Percentiles rank a stretch among this genome's conserved stretches.
Conservation (phyloP, 2,888 invertebrate genomes). For the Eudemis profundana region DNA sequence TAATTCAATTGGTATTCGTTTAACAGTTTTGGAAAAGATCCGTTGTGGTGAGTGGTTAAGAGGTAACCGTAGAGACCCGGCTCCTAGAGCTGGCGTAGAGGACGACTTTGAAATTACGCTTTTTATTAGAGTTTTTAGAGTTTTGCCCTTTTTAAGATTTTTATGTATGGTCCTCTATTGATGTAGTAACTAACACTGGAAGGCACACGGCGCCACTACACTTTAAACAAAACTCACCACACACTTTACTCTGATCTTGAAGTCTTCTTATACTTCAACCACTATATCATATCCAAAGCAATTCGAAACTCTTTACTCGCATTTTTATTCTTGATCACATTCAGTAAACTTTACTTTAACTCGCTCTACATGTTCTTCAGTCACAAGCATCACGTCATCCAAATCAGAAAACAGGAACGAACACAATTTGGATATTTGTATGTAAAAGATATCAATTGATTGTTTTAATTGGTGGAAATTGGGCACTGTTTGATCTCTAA, state of each 20-base stretch:
- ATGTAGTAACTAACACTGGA: constrained; percentile 26
- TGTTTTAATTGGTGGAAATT: constrained; percentile 17
- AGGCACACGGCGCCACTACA: constrained; percentile 36
- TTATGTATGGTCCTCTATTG: constrained; percentile 52
- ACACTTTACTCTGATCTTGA: constrained; percentile 21
- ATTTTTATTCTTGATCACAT: constrained; percentile 21
- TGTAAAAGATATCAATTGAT: constrained; percentile 17
- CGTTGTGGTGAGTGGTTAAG: constrained; percentile 82
- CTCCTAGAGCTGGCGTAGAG: constrained; percentile 71
- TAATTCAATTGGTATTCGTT: constrained; percentile 72
- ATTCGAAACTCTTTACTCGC: constrained; percentile 11
- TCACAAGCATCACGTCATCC: constrained; percentile 26
- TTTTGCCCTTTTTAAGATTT: constrained; percentile 59
- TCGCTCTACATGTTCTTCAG: constrained; percentile 33
- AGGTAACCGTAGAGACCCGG: constrained; percentile 76
- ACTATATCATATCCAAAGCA: constrained; percentile 17
- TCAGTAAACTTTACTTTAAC: constrained; percentile 13
- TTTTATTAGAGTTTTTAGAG: constrained; percentile 65
- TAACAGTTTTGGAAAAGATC: constrained; percentile 85
- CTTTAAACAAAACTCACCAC: constrained; percentile 40
- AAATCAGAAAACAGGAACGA: constrained; percentile 36
- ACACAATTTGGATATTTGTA: constrained; percentile 30
- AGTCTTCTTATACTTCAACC: constrained; percentile 14
- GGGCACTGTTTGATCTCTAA: constrained; percentile 16
- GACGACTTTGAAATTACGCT: constrained; percentile 69